Base-by-base conservation (phyloP, 2,888 invertebrate species). In the Heliconius sara region DNA sequence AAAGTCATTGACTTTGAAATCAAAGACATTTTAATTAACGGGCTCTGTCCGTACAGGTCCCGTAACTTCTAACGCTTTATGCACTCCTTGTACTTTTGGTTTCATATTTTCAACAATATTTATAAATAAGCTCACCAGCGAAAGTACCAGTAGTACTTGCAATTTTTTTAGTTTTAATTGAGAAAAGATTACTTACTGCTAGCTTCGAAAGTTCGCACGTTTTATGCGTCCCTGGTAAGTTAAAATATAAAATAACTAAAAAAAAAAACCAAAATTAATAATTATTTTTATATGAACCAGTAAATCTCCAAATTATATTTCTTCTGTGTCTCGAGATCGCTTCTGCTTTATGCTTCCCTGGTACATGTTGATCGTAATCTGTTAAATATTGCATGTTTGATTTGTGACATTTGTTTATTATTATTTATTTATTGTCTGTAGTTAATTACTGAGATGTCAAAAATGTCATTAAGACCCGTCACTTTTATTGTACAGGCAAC, bases 321-420 rank as follows among this genome's bases (percentile, higher is more conserved):
- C 9, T 25, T 43, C 25, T 25, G 43, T 43, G 70, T 70, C 70
- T 70, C 70, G 70, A 70, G 70, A 70, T 70, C 70, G 43, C 70
- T 70, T 70, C 70, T 70, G 70, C 70, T 70, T 70, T 70, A 70
- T 70, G 70, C 70, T 70, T 70, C 25, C 70, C 43, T 70, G 70
- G 43, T 70, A 70, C 16, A 25, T 70, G 43, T 70, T 7, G 47
- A 70, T 47, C 25, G 70, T 70, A 47, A 47, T 70, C n/a, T 70
- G 47, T 70, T 43, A 25, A 70, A 47, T 70, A 70, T 47, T 70
- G 70, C 70, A 70, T 70, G 70, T 70, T 70, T 68, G 43, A 47
- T 47, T 70, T 47, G 30, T 30, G 19, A 70, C 47, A 25, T 47
- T 70, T 70, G 19, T 60, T 60, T 60, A 12, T 60, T 43, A 43